Evolutionary conservation across 2,797 vertebrate species (phyloP), one percentile per base, ranked within the genome.

Genomic region (Pseudomugil gertrudae): DNA sequence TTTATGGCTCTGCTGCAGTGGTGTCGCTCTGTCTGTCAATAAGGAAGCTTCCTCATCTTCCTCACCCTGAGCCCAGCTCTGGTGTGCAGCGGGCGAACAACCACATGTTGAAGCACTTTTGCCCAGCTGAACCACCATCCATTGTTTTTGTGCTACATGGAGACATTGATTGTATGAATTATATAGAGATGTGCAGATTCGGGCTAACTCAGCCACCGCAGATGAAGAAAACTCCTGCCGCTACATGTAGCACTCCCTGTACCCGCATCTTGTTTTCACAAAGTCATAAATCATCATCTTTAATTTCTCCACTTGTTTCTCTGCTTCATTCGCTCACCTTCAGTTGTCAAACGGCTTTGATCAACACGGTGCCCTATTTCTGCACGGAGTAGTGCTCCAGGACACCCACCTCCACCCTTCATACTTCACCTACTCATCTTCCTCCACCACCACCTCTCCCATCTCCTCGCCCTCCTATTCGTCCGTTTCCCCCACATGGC

Each of bases 331-430:
- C 66, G 23, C 66, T 79, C 71, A 52, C 69, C 80, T 66, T 94
- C 90, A 97, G 96, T 95, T 96, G 87, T 93, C 93, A 91, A 95
- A 95, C 57, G 95, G 95, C 89, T 95, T 92, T 85, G 94, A 95
- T 90, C 95, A 95, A 89, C 94, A 83, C 80, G 91, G 93, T 87
- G 95, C 95, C 87, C 86, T 93, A 91, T 94, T 90, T 78, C 90
- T 90, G 92, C 92, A 94, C 59, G 93, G 94, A 76, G 88, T 84
- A 91, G 93, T 79, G 75, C 93, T 85, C 62, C 81, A 55, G 74
- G 78, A 87, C 66, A 9, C 35, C 78, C 81, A 78, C 68, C 76
- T 85, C 77, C 84, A 81, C 74, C 80, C 76, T 77, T 68, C 95
- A 84, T 89, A 93, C 92, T 64, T 89, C 83, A 84, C 86, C 74